Evolutionary conservation across 2,797 vertebrate genomes (phyloP).

Genomic region (Antrozous pallidus): DNA sequence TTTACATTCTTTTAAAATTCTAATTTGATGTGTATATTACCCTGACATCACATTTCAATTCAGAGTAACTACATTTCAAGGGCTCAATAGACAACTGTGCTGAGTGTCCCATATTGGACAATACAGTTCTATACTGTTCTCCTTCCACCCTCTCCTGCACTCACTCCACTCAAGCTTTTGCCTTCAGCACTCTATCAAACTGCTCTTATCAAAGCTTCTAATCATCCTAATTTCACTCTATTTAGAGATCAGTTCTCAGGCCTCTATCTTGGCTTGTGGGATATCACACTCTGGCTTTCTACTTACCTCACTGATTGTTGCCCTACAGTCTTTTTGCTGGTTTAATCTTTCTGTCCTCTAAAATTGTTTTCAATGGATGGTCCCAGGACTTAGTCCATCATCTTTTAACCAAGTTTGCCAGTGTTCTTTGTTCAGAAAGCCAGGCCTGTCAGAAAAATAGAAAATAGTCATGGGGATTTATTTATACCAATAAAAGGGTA

Average conservation of each 20-base stretch:
- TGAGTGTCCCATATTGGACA: not conserved
- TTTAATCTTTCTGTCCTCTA: not conserved
- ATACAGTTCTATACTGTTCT: not conserved
- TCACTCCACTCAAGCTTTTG: not conserved
- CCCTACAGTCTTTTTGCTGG: not conserved
- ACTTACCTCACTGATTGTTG: not conserved
- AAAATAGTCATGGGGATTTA: not conserved
- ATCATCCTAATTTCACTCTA: not conserved
- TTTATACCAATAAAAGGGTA: not conserved
- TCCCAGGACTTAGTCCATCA: not conserved
- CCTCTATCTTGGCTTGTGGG: not conserved
- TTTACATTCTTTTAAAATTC: not conserved
- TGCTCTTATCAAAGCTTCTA: not conserved
- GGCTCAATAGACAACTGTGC: too few species aligned
- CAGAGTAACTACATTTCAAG: not conserved
- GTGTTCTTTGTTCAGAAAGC: not conserved
- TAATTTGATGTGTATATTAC: not conserved
- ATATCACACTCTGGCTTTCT: not conserved
- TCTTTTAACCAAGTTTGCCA: not conserved
- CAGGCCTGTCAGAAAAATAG: not conserved
- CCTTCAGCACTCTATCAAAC: not conserved
- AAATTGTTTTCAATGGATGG: not conserved
- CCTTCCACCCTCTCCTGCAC: not conserved
- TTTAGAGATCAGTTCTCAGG: not conserved
- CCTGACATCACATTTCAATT: not conserved